Evolutionary conservation across 2,888 invertebrate genomes (phyloP).

Genomic region (Rhagonycha fulva): DNA sequence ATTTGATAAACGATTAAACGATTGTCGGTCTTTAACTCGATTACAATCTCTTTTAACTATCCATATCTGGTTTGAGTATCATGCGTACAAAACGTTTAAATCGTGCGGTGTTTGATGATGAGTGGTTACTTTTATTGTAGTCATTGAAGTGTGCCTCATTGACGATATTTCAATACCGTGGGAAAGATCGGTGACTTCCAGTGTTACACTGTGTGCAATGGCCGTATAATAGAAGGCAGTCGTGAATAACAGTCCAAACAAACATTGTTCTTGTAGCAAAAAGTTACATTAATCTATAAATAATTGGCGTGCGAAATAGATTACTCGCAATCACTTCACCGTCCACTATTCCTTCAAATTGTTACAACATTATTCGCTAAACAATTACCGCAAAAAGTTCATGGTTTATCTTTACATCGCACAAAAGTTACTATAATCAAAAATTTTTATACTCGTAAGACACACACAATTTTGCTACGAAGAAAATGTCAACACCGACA

Average conservation of each 20-base stretch:
- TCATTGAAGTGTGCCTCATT: constrained; percentile 15
- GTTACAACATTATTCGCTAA: constrained; percentile 13
- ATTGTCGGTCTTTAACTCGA: neutral
- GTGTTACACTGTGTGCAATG: constrained; percentile 42
- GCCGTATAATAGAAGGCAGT: constrained; percentile 37
- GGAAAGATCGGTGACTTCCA: constrained; percentile 36
- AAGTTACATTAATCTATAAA: constrained; percentile 45
- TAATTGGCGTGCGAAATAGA: constrained; percentile 37
- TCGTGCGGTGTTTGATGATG: neutral
- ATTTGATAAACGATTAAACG: neutral
- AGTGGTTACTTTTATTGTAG: constrained; percentile 1
- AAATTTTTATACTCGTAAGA: neutral
- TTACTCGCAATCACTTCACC: constrained; percentile 11
- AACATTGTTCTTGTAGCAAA: constrained; percentile 38
- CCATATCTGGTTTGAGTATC: neutral
- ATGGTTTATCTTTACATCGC: neutral
- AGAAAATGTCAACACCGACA: neutral
- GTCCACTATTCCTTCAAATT: constrained; percentile 9
- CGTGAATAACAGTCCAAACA: constrained; percentile 45
- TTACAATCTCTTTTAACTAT: neutral
- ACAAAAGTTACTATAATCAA: neutral
- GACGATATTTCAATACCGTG: constrained; percentile 36
- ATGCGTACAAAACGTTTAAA: neutral
- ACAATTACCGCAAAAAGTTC: constrained; percentile 16
- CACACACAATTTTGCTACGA: neutral